Conservation (phyloP, 2,888 invertebrate genomes). For the Oligia strigilis region DNA sequence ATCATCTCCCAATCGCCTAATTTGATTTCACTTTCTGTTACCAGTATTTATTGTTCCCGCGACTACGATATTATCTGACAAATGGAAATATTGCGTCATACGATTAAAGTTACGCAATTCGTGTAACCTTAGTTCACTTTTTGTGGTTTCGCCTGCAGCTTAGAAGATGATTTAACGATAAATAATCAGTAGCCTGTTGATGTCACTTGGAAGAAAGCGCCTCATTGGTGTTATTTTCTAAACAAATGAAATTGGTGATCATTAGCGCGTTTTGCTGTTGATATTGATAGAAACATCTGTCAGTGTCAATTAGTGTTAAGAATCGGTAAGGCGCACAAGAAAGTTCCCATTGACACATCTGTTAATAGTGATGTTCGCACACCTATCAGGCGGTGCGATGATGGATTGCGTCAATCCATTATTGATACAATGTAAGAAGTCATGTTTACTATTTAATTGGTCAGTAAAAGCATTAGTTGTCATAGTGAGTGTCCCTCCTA, state of each 20-base stretch:
- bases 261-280: conserved; percentile 53
- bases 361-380: conserved; percentile 52
- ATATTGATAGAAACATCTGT: conserved; percentile 62
- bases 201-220: conserved; percentile 56
- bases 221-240: conserved; percentile 55
- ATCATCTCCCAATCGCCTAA: conserved; percentile 82
- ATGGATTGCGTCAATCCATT: conserved; percentile 50
- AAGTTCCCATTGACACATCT: conserved; percentile 54
- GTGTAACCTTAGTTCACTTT: conserved; percentile 75
- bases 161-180: conserved; percentile 59
- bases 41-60: conserved; percentile 81
- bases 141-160: conserved; percentile 48
- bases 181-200: conserved; percentile 61
- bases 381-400: conserved; percentile 36
- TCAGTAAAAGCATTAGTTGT: conserved; percentile 1
- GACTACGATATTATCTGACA: conserved; percentile 83
- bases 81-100: conserved; percentile 84
- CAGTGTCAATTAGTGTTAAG: conserved; percentile 65
- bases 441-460: conserved; percentile 34
- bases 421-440: conserved; percentile 27
- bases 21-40: conserved; percentile 87
- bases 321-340: conserved; percentile 59
- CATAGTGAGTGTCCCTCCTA: conserved; percentile 18
- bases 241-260: conserved; percentile 60
- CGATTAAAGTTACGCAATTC: conserved; percentile 82